Percentiles rank a stretch among this genome's conserved stretches.
Conservation (phyloP, 2,888 invertebrate species). For the Cacoxenus indagator region DNA sequence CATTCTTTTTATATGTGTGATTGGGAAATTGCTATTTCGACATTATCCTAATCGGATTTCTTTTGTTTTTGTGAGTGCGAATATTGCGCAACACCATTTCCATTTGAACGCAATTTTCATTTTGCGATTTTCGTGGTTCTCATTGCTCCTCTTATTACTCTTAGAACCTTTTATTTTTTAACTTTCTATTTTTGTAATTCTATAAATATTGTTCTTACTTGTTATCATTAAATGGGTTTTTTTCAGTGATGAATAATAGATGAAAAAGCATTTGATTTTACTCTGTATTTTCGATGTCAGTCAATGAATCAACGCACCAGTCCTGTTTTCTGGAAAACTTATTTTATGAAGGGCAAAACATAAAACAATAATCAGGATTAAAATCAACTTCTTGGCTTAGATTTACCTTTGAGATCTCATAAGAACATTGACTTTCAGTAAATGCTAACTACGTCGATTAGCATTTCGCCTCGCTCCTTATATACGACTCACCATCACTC, state of each 20-base stretch:
- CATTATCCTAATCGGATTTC: conserved; percentile 9
- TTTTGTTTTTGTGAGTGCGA: neutral
- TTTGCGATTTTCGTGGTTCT: neutral
- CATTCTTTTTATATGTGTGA: neutral
- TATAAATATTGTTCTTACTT: too few relatives aligned
- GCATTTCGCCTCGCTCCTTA: neutral
- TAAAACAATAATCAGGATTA: too few relatives aligned
- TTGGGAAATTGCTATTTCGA: conserved; percentile 14
- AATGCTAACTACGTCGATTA: conserved; percentile 6
- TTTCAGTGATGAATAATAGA: too few relatives aligned
- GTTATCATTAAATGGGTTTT: too few relatives aligned
- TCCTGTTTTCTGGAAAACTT: too few relatives aligned
- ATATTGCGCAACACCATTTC: neutral
- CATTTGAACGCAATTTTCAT: neutral
- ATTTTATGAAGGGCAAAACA: too few relatives aligned
- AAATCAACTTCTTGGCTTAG: neutral
- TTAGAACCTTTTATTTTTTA: neutral
- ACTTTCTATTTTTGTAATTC: neutral
- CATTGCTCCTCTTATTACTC: neutral
- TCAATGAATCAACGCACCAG: too few relatives aligned
- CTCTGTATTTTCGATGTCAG: neutral
- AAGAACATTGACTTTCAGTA: neutral
- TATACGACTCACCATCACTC: neutral
- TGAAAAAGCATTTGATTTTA: neutral
- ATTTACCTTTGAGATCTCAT: neutral